These are phyloP conservation scores for Pristiophorus japonicus DNA, from an alignment of 2,113 vertebrate species.

Conservation along the genomic window DNA sequence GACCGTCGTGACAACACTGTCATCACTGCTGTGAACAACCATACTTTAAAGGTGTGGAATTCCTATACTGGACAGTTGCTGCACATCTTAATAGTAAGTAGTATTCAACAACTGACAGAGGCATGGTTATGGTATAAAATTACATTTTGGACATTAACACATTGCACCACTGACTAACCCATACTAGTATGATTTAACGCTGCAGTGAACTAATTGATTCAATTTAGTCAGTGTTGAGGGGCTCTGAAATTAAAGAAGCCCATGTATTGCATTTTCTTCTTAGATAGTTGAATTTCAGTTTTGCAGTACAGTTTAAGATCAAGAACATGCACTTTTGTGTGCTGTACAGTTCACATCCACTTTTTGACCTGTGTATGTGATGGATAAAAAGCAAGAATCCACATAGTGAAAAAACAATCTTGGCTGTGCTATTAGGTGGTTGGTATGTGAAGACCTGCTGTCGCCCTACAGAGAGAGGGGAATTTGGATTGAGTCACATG, in stretches of 20 bases:
- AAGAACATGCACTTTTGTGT: background rate
- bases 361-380: too few species aligned
- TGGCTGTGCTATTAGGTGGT: background rate
- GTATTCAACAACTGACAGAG: too few species aligned
- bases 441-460: background rate
- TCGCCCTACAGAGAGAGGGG: background rate
- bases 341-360: background rate
- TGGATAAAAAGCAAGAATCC: background rate
- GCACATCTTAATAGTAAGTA: slow-evolving; percentile 79
- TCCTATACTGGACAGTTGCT: slow-evolving; percentile 85
- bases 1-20: slow-evolving; percentile 86
- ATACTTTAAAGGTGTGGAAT: slow-evolving; percentile 96
- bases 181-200: background rate
- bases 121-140: too few species aligned
- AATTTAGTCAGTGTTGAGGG: background rate
- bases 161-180: background rate
- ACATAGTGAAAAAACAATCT: background rate
- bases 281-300: background rate
- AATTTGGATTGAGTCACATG: background rate
- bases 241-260: background rate
- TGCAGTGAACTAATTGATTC: background rate
- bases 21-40: slow-evolving; percentile 90
- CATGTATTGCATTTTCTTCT: background rate
- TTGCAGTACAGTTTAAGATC: background rate
- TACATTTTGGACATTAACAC: background rate